A percentile compares a stretch with the other conserved stretches of the same genome.
phyloP scores from a whole-genome alignment of 2,113 vertebrate genomes.

The Barbus barbus region DNA sequence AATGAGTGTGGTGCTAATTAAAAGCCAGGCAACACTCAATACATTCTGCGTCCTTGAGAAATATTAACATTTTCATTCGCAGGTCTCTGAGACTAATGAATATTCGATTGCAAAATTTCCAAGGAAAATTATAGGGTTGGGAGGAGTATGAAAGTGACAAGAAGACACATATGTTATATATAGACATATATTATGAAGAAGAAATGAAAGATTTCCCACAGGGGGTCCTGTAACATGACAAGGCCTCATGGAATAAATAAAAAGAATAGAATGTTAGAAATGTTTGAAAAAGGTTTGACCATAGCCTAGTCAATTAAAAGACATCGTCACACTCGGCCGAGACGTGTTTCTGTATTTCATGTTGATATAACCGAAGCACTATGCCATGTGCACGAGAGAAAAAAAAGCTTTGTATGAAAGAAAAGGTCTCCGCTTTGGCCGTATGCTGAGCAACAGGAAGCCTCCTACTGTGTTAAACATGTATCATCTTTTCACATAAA shows the following conservation, averaged over 20 bases:
- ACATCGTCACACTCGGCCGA: background rate
- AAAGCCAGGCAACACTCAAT: conserved; percentile 54
- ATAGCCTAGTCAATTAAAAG: background rate
- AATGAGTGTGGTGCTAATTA: conserved; percentile 67
- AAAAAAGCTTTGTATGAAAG: conserved; percentile 21
- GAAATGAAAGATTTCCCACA: background rate
- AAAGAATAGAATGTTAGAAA: background rate
- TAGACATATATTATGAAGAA: background rate
- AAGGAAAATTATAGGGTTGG: background rate
- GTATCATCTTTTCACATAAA: conserved; percentile 28
- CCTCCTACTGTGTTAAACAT: conserved; percentile 12
- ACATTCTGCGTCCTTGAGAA: conserved; percentile 48
- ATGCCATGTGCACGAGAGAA: background rate
- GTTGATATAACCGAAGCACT: background rate
- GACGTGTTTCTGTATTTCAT: background rate
- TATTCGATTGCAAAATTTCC: conserved; percentile 23
- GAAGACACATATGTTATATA: background rate
- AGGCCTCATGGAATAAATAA: background rate
- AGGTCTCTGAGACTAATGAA: conserved; percentile 40
- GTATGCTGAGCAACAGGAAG: conserved; percentile 26
- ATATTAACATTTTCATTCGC: conserved; percentile 35
- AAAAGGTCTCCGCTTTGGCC: background rate
- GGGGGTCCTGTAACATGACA: background rate
- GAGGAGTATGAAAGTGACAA: background rate
- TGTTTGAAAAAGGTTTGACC: no score